A percentile compares a stretch with the other conserved stretches of the same genome.
phyloP scores from a whole-genome alignment of 2,113 vertebrate species.

The Peromyscus californicus region DNA sequence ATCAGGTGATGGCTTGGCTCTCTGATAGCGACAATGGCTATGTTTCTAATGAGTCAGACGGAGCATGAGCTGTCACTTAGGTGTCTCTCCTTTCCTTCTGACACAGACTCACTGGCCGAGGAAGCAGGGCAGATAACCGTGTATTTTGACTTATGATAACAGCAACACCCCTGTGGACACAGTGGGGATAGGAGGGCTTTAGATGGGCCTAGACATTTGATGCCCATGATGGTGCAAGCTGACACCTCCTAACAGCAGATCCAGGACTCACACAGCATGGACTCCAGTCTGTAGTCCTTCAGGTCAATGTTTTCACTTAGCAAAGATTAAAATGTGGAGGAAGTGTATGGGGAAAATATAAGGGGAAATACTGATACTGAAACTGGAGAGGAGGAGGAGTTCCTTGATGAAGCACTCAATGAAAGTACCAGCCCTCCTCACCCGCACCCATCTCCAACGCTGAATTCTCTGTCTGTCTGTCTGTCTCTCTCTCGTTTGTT shows the following conservation, averaged over 20 bases:
- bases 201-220: neutral
- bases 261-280: neutral
- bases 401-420: neutral
- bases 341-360: neutral
- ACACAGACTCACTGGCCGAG: neutral
- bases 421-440: neutral
- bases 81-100: neutral
- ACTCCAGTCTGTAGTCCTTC: neutral
- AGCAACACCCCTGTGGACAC: neutral
- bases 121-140: neutral
- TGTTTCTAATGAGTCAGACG: neutral
- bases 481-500: neutral
- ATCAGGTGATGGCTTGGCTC: neutral
- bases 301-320: neutral
- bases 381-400: neutral
- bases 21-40: neutral
- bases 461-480: neutral
- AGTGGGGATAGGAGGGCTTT: neutral
- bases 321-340: neutral
- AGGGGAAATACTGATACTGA: neutral
- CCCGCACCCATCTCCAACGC: neutral
- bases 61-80: neutral
- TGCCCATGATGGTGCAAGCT: neutral
- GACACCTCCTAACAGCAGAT: neutral
- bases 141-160: slow-evolving; percentile 3